A percentile compares a stretch with the other conserved stretches of the same genome.
Conservation (phyloP, 2,113 vertebrate species). For the Lamprotornis superbus region DNA sequence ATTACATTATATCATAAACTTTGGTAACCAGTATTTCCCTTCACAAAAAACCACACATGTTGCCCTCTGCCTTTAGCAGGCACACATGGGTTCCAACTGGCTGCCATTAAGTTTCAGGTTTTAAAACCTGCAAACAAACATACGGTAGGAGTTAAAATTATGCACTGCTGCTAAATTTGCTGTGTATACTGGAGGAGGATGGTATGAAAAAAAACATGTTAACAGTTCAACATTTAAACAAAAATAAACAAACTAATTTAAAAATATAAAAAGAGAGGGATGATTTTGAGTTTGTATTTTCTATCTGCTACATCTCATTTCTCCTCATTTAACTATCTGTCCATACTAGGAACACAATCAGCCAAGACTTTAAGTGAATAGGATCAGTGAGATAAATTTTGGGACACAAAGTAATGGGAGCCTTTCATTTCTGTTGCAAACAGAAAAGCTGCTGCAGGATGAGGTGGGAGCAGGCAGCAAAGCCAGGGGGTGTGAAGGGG, state of each 20-base stretch:
- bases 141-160: background rate
- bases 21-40: background rate
- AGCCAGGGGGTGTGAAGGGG: slow-evolving; percentile 54
- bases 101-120: slow-evolving; percentile 10
- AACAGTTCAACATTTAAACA: background rate
- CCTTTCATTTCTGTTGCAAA: slow-evolving; percentile 71
- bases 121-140: slow-evolving; percentile 39
- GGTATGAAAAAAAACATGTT: background rate
- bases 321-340: background rate
- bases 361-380: background rate
- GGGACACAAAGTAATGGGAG: slow-evolving; percentile 73
- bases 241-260: background rate
- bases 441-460: slow-evolving; percentile 69
- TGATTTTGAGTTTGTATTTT: background rate
- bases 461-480: slow-evolving; percentile 54
- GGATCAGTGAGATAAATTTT: slow-evolving; percentile 74
- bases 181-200: background rate
- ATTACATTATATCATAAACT: background rate
- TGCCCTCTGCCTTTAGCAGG: background rate
- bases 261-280: background rate
- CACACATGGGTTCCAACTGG: background rate
- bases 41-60: background rate
- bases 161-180: background rate
- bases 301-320: background rate
- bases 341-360: background rate